Evolutionary conservation across 2,888 invertebrate genomes (phyloP).

Genomic region (Ennomos fuscantarius): DNA sequence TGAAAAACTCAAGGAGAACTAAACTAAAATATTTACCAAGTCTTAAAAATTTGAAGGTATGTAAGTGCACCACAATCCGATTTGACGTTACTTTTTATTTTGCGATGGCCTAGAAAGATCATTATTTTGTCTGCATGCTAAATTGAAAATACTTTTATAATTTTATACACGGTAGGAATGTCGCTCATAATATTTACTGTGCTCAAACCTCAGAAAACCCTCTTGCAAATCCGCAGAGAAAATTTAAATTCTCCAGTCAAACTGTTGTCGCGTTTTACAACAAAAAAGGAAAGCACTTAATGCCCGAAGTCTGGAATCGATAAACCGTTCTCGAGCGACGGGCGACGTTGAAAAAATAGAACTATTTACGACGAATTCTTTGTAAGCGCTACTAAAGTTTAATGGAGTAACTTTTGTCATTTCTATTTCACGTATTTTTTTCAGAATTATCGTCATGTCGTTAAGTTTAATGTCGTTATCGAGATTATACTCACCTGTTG

Average conservation of each 20-base stretch:
- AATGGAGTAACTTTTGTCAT: constrained; percentile 44
- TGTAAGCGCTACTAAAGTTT: constrained; percentile 34
- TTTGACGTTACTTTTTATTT: neutral
- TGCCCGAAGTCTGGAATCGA: constrained; percentile 32
- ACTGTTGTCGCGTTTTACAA: constrained; percentile 21
- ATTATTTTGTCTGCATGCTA: neutral
- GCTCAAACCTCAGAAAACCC: constrained; percentile 6
- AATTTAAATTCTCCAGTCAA: constrained; percentile 17
- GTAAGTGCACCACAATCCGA: neutral
- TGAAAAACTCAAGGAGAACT: too few relatives aligned
- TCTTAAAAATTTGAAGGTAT: too few relatives aligned
- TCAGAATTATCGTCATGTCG: constrained; percentile 19
- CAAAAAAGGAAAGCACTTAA: constrained; percentile 32
- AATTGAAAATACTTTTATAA: neutral
- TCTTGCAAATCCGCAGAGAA: constrained; percentile 16
- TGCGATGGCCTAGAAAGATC: neutral
- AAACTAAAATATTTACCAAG: too few relatives aligned
- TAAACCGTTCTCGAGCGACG: constrained; percentile 25
- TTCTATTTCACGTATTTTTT: constrained; percentile 35
- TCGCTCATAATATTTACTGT: constrained; percentile 7
- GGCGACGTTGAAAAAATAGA: constrained; percentile 32
- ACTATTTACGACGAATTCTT: constrained; percentile 32
- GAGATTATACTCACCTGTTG: constrained; percentile 87
- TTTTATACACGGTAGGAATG: neutral
- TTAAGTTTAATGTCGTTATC: constrained; percentile 24